Evolutionary conservation across 2,113 vertebrate genomes (phyloP), one percentile per base, ranked within the genome.

Genomic region (Antennarius striatus): DNA sequence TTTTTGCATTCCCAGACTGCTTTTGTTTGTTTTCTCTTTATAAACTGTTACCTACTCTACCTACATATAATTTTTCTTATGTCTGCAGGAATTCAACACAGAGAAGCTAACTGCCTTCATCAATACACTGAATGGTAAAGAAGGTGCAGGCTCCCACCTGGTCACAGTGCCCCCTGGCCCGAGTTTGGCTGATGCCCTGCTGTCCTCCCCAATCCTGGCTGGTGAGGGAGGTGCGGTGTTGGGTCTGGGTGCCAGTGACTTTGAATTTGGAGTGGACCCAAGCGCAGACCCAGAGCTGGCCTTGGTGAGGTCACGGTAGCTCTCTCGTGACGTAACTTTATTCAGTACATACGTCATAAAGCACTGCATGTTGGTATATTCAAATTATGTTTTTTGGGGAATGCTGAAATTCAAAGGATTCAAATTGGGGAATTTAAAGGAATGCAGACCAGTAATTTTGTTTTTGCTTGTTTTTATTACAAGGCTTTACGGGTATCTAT

Each of bases 201-300:
- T 99, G 82, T 96, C 96, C 60, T 99, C 97, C 0, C 96, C 96
- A 0, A 95, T 99, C 81, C 87, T 98, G 75, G 96, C 95, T 0
- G 96, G 97, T 0, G 97, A 98, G 51, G 96, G 96, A 0, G 96
- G 96, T 0, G 94, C 96, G 63, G 95, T 96, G 90, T 87, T 98
- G 83, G 96, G 96, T 7, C 91, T 98, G 0, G 96, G 95, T 0
- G 93, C 96, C 57, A 95, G 95, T 4, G 96, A 98, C 90, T 99
- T 98, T 77, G 95, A 99, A 87, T 99, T 98, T 39, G 96, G 96
- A 0, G 96, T 98, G 59, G 96, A 98, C 80, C 96, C 96, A 48
- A 98, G 95, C 1, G 95, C 96, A 0, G 96, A 98, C 68, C 96
- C 96, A 0, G 96, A 98, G 78, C 89, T 98, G 75, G 97, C 97